Evolutionary conservation across 1,140 invertebrate species (phyloP), one percentile per base, ranked within the genome.

Genomic region (Euwallacea similis): DNA sequence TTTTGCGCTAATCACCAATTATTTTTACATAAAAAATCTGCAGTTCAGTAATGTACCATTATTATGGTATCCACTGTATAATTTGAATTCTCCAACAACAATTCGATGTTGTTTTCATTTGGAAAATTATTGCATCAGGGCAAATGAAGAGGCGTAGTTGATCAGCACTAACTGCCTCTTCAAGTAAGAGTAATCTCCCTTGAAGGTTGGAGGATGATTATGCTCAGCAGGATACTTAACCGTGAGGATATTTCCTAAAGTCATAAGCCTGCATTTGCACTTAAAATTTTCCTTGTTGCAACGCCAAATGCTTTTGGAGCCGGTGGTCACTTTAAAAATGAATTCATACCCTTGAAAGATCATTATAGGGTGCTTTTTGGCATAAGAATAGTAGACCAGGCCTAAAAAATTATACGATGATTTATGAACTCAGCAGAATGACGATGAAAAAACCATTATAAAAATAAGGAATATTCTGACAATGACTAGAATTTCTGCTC

Each of bases 161-260:
- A 50, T 42, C 33, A 33, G 42, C 6, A 66, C 47, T 11, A 46
- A 53, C 6, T 66, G 63, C 13, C 46, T 7, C 10, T 53, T 16
- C 21, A 66, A 8, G 42, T 50, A n/a, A 13, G 7, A 9, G 21
- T 66, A 50, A 54, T 21, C 41, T 33, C 47, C 63, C 15, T 53
- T 21, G 21, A 54, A 66, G n/a, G 47, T 66, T 7, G 63, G 63
- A 4, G 15, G 46, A 43, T 67, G 65, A 58, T 67, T 67, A 41
- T 56, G 65, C 41, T 56, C 15, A 41, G 47, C 42, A 13, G 65
- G 43, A n/a, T 41, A 43, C 11, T 67, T 67, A 7, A 66, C 42
- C 7, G 7, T 11, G 9, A 67, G 16, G 15, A 10, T 58, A 2
- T 67, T 58, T 7, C 54, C 54, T 15, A 11, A 43, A 11, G 65